These are phyloP conservation scores for Pseudopipra pipra DNA, from an alignment of 2,113 vertebrate genomes.

Conservation along the genomic window DNA sequence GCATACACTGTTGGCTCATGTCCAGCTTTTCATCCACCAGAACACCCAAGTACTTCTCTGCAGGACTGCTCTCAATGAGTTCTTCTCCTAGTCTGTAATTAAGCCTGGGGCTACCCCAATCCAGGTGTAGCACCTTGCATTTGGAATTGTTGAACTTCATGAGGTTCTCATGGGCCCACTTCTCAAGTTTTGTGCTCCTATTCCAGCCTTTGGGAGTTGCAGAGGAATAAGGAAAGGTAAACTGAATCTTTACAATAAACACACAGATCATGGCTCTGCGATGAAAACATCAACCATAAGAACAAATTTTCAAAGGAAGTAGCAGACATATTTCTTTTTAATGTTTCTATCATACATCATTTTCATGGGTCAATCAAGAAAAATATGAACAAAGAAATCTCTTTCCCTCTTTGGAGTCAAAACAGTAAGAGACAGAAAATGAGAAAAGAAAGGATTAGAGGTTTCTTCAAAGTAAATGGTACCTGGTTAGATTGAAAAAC, in stretches of 20 bases:
- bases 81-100: background rate
- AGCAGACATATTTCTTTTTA: background rate
- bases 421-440: background rate
- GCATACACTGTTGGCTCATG: rapidly evolving
- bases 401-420: background rate
- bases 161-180: background rate
- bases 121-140: background rate
- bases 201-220: background rate
- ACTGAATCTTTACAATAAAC: background rate
- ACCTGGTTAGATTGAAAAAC: background rate
- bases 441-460: background rate
- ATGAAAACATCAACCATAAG: background rate
- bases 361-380: background rate
- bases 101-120: too few relatives aligned
- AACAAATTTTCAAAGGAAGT: constrained; percentile 14
- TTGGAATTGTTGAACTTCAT: background rate
- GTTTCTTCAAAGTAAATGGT: background rate
- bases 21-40: background rate
- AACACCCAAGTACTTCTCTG: background rate
- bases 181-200: background rate
- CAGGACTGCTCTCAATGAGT: background rate
- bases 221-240: background rate
- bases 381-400: background rate
- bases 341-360: background rate
- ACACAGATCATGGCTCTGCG: background rate